Evolutionary conservation across 2,797 vertebrate species (phyloP).

Genomic region (Gephyroberyx darwinii): DNA sequence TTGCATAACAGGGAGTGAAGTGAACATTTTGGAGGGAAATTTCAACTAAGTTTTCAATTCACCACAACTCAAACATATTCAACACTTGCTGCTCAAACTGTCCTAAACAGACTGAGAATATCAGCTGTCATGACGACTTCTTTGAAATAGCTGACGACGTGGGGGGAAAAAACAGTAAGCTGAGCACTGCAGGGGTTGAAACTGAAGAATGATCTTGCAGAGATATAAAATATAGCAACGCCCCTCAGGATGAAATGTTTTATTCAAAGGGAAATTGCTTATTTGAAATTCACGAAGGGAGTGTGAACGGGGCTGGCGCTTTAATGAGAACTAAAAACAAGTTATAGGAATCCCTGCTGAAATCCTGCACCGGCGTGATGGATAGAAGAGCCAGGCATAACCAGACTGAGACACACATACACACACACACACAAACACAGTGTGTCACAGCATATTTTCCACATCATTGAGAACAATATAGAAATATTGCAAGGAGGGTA

Average conservation of each 20-base stretch:
- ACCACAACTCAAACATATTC: conserved; percentile 35
- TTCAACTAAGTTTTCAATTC: conserved; percentile 20
- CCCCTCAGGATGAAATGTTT: conserved; percentile 69
- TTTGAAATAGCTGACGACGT: conserved; percentile 60
- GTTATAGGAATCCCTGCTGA: conserved; percentile 49
- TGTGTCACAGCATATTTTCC: neutral
- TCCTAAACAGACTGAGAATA: conserved; percentile 42
- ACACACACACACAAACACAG: neutral
- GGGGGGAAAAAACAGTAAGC: conserved; percentile 22
- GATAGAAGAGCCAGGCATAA: conserved; percentile 39
- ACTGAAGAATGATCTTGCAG: conserved; percentile 62
- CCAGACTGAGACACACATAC: conserved; percentile 1
- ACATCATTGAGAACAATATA: conserved; percentile 12
- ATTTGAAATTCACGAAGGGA: conserved; percentile 68
- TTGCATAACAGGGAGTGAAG: neutral
- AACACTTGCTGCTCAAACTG: conserved; percentile 41
- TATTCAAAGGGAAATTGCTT: conserved; percentile 71
- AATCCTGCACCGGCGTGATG: conserved; percentile 46
- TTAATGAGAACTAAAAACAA: conserved; percentile 67
- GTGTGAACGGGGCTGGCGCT: conserved; percentile 37
- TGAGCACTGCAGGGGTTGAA: conserved; percentile 46
- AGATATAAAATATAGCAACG: conserved; percentile 63
- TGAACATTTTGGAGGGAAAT: neutral
- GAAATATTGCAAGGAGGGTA: neutral
- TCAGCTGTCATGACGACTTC: conserved; percentile 40